A percentile compares a stretch with the other conserved stretches of the same genome.
Evolutionary conservation across 1,140 invertebrate genomes (phyloP).

Genomic region (Calephelis nemesis): DNA sequence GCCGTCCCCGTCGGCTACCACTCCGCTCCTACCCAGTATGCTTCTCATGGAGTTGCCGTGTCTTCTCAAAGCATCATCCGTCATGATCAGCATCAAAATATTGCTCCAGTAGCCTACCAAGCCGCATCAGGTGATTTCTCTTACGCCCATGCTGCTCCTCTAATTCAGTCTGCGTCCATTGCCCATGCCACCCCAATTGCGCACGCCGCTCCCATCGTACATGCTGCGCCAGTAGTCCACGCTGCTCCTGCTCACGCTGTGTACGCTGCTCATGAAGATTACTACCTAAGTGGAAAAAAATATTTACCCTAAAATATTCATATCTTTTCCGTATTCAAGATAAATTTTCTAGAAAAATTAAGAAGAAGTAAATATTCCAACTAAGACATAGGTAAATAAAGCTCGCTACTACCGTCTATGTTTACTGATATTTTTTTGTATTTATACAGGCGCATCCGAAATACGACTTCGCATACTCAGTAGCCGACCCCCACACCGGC

Average conservation of each 20-base stretch:
- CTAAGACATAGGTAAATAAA: background rate
- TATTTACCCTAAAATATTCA: too few species aligned
- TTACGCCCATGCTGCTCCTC: slow-evolving; percentile 57
- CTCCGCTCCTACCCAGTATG: background rate
- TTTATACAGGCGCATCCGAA: slow-evolving; percentile 55
- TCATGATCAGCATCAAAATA: slow-evolving; percentile 33
- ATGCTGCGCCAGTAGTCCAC: background rate
- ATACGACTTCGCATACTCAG: slow-evolving; percentile 36
- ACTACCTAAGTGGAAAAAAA: slow-evolving; percentile 4
- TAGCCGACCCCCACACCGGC: slow-evolving; percentile 20
- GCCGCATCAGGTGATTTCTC: too few species aligned
- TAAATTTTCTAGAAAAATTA: slow-evolving; percentile 19
- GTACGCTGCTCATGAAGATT: slow-evolving; percentile 31
- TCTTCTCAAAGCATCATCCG: slow-evolving; percentile 16
- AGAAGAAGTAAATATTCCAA: too few species aligned
- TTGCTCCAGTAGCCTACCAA: slow-evolving; percentile 25
- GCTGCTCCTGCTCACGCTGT: slow-evolving; percentile 4
- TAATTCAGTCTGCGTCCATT: slow-evolving; percentile 35
- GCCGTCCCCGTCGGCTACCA: too few species aligned
- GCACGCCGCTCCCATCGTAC: slow-evolving; percentile 18
- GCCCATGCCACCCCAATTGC: slow-evolving; percentile 50
- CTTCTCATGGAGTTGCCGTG: background rate
- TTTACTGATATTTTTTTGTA: too few species aligned
- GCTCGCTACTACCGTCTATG: background rate
- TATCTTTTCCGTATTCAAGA: slow-evolving; percentile 25